These are phyloP conservation scores for Amphimedon queenslandica DNA, from an alignment of 37 sponge, comb jelly and placozoan genomes.

Conservation along the genomic window DNA sequence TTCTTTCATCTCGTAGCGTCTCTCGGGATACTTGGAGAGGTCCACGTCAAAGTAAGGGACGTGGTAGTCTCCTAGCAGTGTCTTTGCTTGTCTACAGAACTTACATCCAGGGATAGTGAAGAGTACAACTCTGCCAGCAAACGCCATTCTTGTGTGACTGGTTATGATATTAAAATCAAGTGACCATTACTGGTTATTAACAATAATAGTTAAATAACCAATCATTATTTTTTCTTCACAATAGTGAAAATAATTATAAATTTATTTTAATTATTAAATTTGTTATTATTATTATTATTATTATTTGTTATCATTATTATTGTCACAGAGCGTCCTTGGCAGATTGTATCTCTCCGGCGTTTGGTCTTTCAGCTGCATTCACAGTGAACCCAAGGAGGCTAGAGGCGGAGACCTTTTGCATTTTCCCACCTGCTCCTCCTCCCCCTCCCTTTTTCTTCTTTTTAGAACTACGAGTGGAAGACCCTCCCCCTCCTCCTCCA, in stretches of 20 bases:
- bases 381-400: constrained; percentile 70
- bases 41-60: constrained; percentile 85
- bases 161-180: no score
- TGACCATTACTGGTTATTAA: no score
- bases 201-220: no score
- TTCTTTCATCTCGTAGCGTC: constrained; percentile 68
- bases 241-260: no score
- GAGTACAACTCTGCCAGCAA: constrained; percentile 65
- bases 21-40: constrained; percentile 74
- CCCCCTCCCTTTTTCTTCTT: constrained; percentile 11
- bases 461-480: neutral
- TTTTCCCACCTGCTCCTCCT: no score
- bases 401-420: constrained; percentile 51
- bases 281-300: no score
- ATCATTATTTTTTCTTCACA: no score
- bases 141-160: constrained; percentile 40
- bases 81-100: constrained; percentile 66
- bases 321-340: constrained; percentile 30
- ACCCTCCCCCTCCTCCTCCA: neutral
- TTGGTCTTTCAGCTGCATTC: constrained; percentile 77
- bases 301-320: no score
- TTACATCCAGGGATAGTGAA: constrained; percentile 72
- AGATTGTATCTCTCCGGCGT: constrained; percentile 62
- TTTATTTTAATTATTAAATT: no score
- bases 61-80: constrained; percentile 41